phyloP scores from a whole-genome alignment of 2,797 vertebrate genomes.

The Karalla daura region DNA sequence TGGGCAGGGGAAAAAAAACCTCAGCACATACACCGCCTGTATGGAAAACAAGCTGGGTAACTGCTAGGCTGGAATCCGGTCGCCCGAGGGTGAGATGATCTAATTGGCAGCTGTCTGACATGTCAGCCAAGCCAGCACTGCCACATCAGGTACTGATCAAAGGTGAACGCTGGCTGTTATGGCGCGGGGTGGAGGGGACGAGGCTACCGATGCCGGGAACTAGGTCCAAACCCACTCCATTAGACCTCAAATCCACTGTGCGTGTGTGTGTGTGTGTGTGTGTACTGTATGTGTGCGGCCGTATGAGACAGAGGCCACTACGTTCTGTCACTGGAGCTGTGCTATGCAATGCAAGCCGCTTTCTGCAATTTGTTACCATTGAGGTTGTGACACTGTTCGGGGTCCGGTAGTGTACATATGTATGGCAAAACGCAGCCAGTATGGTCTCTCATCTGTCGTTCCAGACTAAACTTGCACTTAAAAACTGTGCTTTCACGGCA shows the following conservation, averaged over 20 bases:
- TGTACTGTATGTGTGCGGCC: neutral
- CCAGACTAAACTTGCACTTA: too few relatives aligned
- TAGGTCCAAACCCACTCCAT: conserved; percentile 47
- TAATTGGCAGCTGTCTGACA: conserved; percentile 82
- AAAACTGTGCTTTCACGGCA: too few relatives aligned
- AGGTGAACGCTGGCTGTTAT: conserved; percentile 61
- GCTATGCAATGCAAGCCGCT: conserved; percentile 47
- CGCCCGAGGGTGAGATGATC: conserved; percentile 73
- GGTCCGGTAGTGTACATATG: neutral
- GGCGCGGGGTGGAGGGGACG: neutral
- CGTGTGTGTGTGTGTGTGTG: conserved; percentile 4
- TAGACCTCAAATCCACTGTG: conserved; percentile 14
- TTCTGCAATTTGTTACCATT: conserved; percentile 56
- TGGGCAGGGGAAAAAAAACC: conserved; percentile 32
- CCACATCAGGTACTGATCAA: conserved; percentile 73
- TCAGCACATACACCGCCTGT: conserved; percentile 5
- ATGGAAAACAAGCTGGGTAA: conserved; percentile 39
- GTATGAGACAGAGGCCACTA: neutral
- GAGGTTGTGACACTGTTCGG: conserved; percentile 49
- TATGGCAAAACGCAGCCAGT: neutral
- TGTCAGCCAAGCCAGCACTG: conserved; percentile 67
- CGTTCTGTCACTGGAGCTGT: conserved; percentile 42
- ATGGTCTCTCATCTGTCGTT: conserved; percentile 7
- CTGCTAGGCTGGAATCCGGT: conserved; percentile 49
- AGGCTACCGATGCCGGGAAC: conserved; percentile 11